Evolutionary conservation across 1,140 invertebrate genomes (phyloP).

Genomic region (Tyrophagus putrescentiae): DNA sequence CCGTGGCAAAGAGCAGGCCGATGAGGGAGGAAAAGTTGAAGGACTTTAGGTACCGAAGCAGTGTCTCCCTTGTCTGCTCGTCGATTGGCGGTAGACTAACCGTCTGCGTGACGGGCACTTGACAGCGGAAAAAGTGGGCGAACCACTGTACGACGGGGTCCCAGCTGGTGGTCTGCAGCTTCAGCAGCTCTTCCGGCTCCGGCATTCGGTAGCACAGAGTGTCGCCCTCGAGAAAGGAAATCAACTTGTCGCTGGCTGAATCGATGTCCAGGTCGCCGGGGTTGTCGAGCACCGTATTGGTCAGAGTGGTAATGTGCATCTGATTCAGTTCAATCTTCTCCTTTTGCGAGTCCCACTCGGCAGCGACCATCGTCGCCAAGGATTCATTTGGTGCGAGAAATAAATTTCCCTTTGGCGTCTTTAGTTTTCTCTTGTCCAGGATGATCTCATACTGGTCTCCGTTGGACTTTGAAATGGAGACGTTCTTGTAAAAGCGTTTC

Average conservation of each 20-base stretch:
- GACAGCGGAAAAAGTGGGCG: conserved; percentile 19
- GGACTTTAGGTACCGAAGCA: conserved; percentile 19
- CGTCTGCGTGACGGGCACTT: conserved; percentile 21
- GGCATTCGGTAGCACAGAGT: conserved; percentile 21
- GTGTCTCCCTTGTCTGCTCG: not conserved
- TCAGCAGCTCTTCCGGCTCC: conserved; percentile 20
- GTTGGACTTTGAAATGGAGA: conserved; percentile 6
- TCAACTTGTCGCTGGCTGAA: conserved; percentile 2
- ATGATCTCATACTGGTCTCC: conserved; percentile 21
- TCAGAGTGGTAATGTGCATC: conserved; percentile 24
- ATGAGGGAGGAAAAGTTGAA: conserved; percentile 15
- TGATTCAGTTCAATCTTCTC: conserved; percentile 13
- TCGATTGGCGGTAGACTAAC: conserved; percentile 6
- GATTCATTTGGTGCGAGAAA: conserved; percentile 12
- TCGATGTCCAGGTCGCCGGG: conserved; percentile 8
- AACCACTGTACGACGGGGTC: conserved; percentile 25
- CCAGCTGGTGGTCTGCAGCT: conserved; percentile 16
- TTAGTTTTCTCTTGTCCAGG: conserved; percentile 21
- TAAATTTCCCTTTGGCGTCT: conserved; percentile 21
- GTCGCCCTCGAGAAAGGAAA: conserved; percentile 22
- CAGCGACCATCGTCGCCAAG: conserved; percentile 20
- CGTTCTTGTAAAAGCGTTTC: conserved; percentile 23
- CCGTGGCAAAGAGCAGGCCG: conserved; percentile 66
- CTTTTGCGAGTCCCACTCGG: conserved; percentile 22
- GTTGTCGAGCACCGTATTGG: conserved; percentile 24